Base-by-base conservation (phyloP, 2,113 vertebrate genomes). In the Gila orcuttii region DNA sequence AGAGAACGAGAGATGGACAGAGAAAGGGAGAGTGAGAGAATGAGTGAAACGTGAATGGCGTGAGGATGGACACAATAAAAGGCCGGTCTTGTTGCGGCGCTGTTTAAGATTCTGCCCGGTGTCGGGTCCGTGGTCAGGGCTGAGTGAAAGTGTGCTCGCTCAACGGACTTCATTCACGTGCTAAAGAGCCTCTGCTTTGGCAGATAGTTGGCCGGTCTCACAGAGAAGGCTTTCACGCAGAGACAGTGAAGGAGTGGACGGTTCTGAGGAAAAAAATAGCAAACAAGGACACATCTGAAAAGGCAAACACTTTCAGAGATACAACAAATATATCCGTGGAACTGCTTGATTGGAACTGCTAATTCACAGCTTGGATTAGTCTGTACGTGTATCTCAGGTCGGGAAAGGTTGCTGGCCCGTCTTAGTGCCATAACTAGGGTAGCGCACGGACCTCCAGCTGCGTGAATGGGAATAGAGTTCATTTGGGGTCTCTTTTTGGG, bases 161-260 rank as follows among this genome's bases (percentile, higher is more conserved):
- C 93, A 92, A 91, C 94, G 94, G 92, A 86, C 90, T 87, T 94
- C 92, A 95, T 96, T 96, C 94, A 96, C 94, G 94, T 94, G 92
- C 92, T 93, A 93, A 95, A 94, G 91, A 94, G 92, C 91, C 93
- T 88, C 28, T 86, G 93, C 95, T 95, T 95, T 96, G 95, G 95
- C 96, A 96, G 95, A 93, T 95, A 94, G 92, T 96, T 96, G 95
- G 96, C 95, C 89, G 88, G 88, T 93, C 81, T 91, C 92, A 96
- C 95, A 96, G 94, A 95, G 93, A 88, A 93, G 93, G 93, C 95
- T 93, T 96, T 93, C 94, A 96, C 94, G 93, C 93, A 11, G 82
- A 84, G 87, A 91, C 93, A 93, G 94, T 92, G 96, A 94, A 92
- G 93, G 93, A 91, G 93, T 93, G 92, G 92, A 93, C 90, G 92